Evolutionary conservation across 37 sponge, comb jelly and placozoan species (phyloP).

Genomic region (Geodia barretti): DNA sequence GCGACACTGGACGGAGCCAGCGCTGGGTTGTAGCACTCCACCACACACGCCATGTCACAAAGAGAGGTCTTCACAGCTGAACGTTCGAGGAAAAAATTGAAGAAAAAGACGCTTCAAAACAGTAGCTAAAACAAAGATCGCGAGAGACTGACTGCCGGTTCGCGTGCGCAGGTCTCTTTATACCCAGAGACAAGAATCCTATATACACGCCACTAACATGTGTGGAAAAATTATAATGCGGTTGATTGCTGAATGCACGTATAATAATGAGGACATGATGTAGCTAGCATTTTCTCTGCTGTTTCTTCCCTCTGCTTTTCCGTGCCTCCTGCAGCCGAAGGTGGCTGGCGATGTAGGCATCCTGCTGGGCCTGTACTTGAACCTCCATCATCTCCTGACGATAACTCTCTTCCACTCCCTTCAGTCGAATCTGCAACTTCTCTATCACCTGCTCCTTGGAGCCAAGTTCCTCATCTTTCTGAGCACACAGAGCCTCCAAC

Average conservation of each 20-base stretch:
- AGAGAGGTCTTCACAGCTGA: no score
- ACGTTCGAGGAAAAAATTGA: no score
- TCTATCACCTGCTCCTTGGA: slow-evolving; percentile 30
- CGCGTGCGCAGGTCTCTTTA: no score
- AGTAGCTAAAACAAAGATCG: no score
- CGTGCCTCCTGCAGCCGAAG: not conserved
- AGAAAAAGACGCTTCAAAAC: no score
- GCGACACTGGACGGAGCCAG: not conserved
- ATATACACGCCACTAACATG: no score
- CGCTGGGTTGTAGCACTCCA: slow-evolving; percentile 21
- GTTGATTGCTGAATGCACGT: no score
- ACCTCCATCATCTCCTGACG: slow-evolving; percentile 56
- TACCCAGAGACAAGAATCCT: no score
- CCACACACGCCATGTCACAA: slow-evolving; percentile 28
- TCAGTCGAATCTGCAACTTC: slow-evolving; percentile 16
- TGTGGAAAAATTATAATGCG: no score
- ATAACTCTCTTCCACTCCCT: slow-evolving; percentile 33
- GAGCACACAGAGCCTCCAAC: slow-evolving; percentile 56
- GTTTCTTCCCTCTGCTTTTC: not conserved
- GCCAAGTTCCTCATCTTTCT: slow-evolving; percentile 57
- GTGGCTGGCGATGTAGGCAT: slow-evolving; percentile 52
- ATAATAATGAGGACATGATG: no score
- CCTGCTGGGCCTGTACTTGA: slow-evolving; percentile 63
- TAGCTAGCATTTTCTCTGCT: no score
- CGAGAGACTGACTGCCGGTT: no score